Evolutionary conservation across 2,888 invertebrate genomes (phyloP), one percentile per base, ranked within the genome.

Genomic region (Vandiemenella viatica): DNA sequence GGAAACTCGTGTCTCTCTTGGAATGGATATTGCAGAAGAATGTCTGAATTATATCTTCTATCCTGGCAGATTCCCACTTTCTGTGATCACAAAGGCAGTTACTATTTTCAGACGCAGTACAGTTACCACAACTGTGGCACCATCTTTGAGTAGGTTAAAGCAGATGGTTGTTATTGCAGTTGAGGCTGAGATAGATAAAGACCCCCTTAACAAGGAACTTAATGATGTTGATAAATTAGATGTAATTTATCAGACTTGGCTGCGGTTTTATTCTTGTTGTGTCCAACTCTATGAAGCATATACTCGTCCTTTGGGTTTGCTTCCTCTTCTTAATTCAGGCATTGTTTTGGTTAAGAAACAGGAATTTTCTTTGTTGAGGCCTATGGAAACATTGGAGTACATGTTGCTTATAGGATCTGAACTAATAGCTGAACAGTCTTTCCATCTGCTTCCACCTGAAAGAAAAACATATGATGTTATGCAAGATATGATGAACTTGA

Each of bases 191-290:
- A 80, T 87, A 49, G 78, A 79, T 57, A 73, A 72, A 44, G 76
- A 78, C 60, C 73, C 81, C 0, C 74, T 77, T 59, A 81, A 83
- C 56, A 75, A 74, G 50, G 81, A 82, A 59, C 68, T 83, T 21
- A 74, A 71, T 46, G 84, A 83, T 60, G 83, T 83, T 45, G 83
- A 84, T 52, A 84, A 81, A 61, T 64, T 79, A 45, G 78, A 83
- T 60, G 73, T 80, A 49, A 73, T 77, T 0, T 72, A 74, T 56
- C 72, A 72, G 60, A 67, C 58, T 48, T 55, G 54, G 49, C 21
- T 19, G 92, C 81, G 83, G 57, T 82, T 95, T 65, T 93, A 92
- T 67, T 89, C 90, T 13, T 88, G 90, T 67, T 91, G 91, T 61
- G 80, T 90, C 57, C 92, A 95, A 62, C 93, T 93, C 63, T 85